Percentiles rank a stretch among this genome's conserved stretches.
Conservation (phyloP, 2,113 vertebrate genomes). For the Trinectes maculatus region DNA sequence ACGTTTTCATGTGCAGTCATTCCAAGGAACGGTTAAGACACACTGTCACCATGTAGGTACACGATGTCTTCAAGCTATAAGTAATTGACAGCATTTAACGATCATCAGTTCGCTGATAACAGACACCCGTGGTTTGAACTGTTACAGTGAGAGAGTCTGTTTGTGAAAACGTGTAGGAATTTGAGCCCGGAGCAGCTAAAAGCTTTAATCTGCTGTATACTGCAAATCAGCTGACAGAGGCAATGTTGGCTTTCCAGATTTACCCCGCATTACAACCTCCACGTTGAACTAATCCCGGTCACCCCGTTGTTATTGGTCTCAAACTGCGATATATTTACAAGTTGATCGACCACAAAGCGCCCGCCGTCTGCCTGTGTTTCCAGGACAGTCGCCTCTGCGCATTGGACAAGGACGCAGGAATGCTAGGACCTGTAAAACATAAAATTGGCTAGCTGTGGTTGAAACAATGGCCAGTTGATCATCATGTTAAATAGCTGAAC, state of each 20-base stretch:
- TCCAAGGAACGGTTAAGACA: background rate
- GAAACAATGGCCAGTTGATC: conserved; percentile 62
- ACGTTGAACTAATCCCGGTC: conserved; percentile 38
- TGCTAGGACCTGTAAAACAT: conserved; percentile 58
- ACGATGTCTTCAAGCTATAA: background rate
- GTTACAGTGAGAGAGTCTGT: conserved; percentile 1
- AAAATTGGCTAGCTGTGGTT: conserved; percentile 29
- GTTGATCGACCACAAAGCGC: conserved; percentile 5
- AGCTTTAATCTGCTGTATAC: conserved; percentile 57
- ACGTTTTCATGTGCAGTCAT: background rate
- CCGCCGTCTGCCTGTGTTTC: conserved; percentile 15
- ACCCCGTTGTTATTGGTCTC: conserved; percentile 38
- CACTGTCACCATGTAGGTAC: background rate
- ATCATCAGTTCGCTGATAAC: background rate
- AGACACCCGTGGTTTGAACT: background rate
- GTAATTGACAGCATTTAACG: background rate
- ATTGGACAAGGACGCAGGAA: conserved; percentile 45
- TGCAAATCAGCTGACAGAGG: conserved; percentile 66
- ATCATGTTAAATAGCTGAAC: conserved; percentile 25
- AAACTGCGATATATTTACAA: conserved; percentile 24
- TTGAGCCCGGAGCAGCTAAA: conserved; percentile 27
- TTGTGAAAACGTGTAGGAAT: conserved; percentile 53
- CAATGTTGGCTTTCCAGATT: conserved; percentile 28
- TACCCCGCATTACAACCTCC: conserved; percentile 17
- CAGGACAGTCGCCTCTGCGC: conserved; percentile 31